phyloP scores from a whole-genome alignment of 2,113 vertebrate species.

The Cettia cetti region DNA sequence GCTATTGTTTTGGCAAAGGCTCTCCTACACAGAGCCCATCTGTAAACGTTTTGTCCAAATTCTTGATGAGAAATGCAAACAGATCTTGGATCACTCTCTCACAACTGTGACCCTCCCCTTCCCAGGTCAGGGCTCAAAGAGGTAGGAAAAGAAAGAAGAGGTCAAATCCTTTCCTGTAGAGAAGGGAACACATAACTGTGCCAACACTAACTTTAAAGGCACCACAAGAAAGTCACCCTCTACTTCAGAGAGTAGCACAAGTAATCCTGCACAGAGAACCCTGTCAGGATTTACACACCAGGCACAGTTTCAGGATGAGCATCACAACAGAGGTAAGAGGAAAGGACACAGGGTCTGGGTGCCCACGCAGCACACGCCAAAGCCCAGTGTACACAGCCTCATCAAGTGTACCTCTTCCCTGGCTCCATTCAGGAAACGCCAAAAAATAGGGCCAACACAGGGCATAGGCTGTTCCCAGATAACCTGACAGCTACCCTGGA shows the following conservation, averaged over 20 bases:
- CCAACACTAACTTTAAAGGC: background rate
- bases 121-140: background rate
- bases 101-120: background rate
- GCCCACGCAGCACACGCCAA: background rate
- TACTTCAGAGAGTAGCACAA: background rate
- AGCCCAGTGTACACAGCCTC: background rate
- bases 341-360: background rate
- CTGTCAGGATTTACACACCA: background rate
- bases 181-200: background rate
- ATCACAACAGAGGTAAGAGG: background rate
- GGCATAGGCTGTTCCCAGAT: background rate
- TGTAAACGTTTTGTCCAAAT: background rate
- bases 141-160: background rate
- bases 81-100: background rate
- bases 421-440: background rate
- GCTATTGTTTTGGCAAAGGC: background rate
- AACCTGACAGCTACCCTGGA: background rate
- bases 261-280: background rate
- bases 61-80: background rate
- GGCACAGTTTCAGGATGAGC: background rate
- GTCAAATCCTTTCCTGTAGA: background rate
- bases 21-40: background rate
- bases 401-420: background rate
- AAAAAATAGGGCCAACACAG: background rate
- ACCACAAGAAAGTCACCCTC: fast-evolving